These are phyloP conservation scores for Drosophila silvestris DNA, from an alignment of 2,888 invertebrate genomes.

Conservation along the genomic window DNA sequence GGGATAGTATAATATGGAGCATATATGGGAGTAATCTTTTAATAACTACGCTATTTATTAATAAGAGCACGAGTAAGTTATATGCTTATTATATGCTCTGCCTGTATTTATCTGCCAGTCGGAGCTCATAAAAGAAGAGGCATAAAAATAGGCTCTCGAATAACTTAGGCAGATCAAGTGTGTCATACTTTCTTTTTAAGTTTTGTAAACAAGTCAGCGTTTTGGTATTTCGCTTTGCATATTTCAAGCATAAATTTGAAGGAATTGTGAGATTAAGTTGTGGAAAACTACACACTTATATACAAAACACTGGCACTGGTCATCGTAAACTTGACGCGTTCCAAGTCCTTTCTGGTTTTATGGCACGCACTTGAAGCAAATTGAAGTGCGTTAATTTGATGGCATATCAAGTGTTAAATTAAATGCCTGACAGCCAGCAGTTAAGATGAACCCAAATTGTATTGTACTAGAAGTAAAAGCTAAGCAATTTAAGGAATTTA, in stretches of 20 bases:
- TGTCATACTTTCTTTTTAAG: constrained; percentile 2
- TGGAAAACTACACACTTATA: constrained; percentile 30
- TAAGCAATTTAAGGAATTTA: constrained; percentile 50
- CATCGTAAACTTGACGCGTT: constrained; percentile 59
- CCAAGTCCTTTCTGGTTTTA: constrained; percentile 48
- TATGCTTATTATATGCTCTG: background rate
- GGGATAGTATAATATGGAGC: background rate
- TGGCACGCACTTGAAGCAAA: constrained; percentile 59
- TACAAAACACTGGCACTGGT: constrained; percentile 22
- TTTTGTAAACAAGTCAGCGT: constrained; percentile 5
- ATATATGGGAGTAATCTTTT: background rate
- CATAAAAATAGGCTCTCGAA: background rate
- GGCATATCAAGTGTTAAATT: constrained; percentile 59
- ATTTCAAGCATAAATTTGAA: constrained; percentile 63
- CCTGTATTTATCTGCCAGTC: background rate
- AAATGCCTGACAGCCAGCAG: constrained; percentile 49
- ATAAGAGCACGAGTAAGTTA: background rate
- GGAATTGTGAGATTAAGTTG: constrained; percentile 69
- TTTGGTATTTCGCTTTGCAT: constrained; percentile 53
- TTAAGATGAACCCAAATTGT: constrained; percentile 53
- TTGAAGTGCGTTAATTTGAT: constrained; percentile 61
- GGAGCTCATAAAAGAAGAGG: background rate
- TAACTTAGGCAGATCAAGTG: background rate
- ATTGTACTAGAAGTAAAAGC: constrained; percentile 13
- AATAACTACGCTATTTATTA: background rate